These are phyloP conservation scores for Bothrops alternatus DNA, from an alignment of 2,797 vertebrate species.

Conservation along the genomic window DNA sequence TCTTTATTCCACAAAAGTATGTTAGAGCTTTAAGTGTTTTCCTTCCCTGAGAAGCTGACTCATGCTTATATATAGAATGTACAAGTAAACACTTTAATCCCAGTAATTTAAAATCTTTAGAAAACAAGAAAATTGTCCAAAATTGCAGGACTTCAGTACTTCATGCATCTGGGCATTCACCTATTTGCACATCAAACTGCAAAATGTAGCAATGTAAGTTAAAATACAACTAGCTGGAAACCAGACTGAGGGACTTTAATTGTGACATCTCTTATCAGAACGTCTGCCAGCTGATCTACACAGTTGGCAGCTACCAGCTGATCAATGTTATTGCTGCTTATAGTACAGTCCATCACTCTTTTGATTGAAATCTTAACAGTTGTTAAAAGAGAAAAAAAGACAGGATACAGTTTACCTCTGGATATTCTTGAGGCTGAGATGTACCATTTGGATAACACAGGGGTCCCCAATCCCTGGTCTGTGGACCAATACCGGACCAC, in stretches of 20 bases:
- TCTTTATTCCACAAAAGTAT: neutral
- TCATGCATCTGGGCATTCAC: neutral
- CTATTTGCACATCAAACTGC: slow-evolving; percentile 6
- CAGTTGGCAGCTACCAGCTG: slow-evolving; percentile 13
- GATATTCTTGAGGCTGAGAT: neutral
- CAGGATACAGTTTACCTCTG: neutral
- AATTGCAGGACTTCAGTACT: neutral
- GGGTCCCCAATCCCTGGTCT: no score
- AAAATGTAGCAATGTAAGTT: neutral
- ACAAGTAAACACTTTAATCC: slow-evolving; percentile 25
- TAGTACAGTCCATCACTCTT: slow-evolving; percentile 6
- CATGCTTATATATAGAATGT: neutral
- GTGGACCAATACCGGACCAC: no score
- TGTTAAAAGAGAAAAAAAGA: neutral
- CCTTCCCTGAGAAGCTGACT: slow-evolving; percentile 6
- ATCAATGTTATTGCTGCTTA: slow-evolving; percentile 18
- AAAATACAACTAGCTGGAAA: neutral
- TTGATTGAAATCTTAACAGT: slow-evolving; percentile 19
- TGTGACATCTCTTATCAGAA: slow-evolving; percentile 1
- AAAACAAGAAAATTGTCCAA: slow-evolving; percentile 31
- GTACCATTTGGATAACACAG: neutral
- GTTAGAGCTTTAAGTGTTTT: neutral
- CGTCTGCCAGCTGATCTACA: slow-evolving; percentile 11
- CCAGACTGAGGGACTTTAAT: neutral
- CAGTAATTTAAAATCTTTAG: slow-evolving; percentile 26